Conservation (phyloP, 2,113 vertebrate species). For the Sitta europaea region DNA sequence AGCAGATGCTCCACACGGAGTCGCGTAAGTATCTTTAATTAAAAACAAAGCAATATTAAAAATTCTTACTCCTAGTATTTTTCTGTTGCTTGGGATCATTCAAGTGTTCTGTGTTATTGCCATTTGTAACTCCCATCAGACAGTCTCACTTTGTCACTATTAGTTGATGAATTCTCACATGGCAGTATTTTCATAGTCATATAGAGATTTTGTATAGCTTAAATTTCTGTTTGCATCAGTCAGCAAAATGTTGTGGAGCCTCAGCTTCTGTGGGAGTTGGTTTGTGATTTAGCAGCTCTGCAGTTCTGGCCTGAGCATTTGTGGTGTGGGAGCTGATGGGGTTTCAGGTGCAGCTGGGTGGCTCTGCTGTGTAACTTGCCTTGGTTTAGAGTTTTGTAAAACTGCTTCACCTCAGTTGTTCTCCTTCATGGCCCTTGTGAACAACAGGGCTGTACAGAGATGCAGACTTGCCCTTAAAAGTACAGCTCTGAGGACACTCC, state of each 20-base stretch:
- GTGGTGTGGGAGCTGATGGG: background rate
- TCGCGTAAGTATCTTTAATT: slow-evolving; percentile 84
- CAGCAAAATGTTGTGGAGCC: background rate
- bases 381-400: background rate
- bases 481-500: background rate
- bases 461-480: background rate
- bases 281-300: background rate
- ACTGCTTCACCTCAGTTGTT: background rate
- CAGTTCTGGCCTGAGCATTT: background rate
- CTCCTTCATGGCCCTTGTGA: background rate
- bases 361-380: background rate
- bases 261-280: background rate
- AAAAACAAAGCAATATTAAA: background rate
- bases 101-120: background rate
- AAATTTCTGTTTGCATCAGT: background rate
- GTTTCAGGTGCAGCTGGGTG: background rate
- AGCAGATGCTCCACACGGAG: slow-evolving; percentile 96
- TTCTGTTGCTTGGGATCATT: background rate
- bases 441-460: background rate
- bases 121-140: background rate
- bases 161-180: background rate
- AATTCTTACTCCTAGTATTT: background rate
- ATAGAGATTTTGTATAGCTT: background rate
- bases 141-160: background rate
- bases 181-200: background rate